These are phyloP conservation scores for Habropoda laboriosa DNA, from an alignment of 1,140 invertebrate genomes.

Conservation along the genomic window DNA sequence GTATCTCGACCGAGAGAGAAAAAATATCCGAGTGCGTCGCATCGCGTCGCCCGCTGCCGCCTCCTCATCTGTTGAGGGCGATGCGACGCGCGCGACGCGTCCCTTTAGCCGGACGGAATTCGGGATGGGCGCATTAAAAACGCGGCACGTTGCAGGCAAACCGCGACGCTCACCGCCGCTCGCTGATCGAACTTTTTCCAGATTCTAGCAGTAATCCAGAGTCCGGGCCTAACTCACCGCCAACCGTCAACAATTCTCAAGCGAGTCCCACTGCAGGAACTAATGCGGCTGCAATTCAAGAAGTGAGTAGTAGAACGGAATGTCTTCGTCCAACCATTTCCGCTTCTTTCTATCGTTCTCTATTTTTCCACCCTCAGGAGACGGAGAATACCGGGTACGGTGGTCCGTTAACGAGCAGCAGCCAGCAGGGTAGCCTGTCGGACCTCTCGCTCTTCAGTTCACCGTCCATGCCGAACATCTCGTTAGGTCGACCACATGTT, in stretches of 20 bases:
- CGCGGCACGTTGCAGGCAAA: constrained; percentile 14
- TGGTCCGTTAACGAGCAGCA: constrained; percentile 80
- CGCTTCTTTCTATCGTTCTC: not conserved
- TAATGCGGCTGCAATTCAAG: constrained; percentile 86
- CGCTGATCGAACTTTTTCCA: constrained; percentile 69
- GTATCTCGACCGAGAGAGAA: not conserved
- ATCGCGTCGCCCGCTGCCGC: not conserved
- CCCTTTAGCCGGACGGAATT: not conserved
- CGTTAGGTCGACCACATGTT: constrained; percentile 91
- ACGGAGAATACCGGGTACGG: constrained; percentile 83
- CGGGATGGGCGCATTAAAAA: not conserved
- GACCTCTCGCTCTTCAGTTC: constrained; percentile 93
- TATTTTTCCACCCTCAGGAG: constrained; percentile 74
- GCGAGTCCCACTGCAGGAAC: constrained; percentile 83
- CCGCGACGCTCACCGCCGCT: not conserved
- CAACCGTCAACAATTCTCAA: constrained; percentile 84
- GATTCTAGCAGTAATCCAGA: constrained; percentile 89
- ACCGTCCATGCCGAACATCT: constrained; percentile 98
- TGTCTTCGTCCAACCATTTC: too few relatives aligned
- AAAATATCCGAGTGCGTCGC: not conserved
- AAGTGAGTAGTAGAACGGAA: constrained; percentile 78
- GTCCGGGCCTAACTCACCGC: constrained; percentile 91
- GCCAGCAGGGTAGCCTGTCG: constrained; percentile 83
- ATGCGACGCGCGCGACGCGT: not conserved
- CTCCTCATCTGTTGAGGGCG: not conserved